Evolutionary conservation across 30 jellyfish, hydroid and myxozoan species (phyloP).

Genomic region (Aurelia aurita): DNA sequence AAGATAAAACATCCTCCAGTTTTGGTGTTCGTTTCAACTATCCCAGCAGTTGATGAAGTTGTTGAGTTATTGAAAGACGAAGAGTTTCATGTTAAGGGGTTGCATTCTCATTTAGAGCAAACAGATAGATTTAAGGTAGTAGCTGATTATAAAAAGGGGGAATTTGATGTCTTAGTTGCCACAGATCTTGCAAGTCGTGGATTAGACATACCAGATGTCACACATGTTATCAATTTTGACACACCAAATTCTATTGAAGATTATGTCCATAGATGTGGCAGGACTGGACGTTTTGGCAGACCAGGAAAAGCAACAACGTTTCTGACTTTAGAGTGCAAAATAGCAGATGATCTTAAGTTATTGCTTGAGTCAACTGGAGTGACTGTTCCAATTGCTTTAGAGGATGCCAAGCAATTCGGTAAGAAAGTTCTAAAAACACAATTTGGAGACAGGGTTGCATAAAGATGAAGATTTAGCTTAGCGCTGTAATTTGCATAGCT

Average conservation of each 20-base stretch:
- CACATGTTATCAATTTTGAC: conserved; percentile 92
- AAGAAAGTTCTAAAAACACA: conserved; percentile 77
- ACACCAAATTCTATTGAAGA: conserved; percentile 87
- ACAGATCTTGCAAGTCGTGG: conserved; percentile 97
- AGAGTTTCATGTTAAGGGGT: conserved; percentile 87
- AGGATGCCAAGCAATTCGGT: conserved; percentile 90
- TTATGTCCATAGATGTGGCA: conserved; percentile 94
- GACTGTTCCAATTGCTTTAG: conserved; percentile 73
- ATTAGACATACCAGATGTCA: conserved; percentile 77
- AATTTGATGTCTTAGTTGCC: conserved; percentile 87
- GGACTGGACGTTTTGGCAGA: conserved; percentile 96
- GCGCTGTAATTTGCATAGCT: no score
- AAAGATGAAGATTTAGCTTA: neutral
- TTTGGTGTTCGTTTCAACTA: conserved; percentile 70
- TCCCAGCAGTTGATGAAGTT: conserved; percentile 66
- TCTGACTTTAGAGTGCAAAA: conserved; percentile 86
- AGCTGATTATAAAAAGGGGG: conserved; percentile 63
- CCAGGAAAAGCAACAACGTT: conserved; percentile 91
- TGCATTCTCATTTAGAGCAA: conserved; percentile 85
- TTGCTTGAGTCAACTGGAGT: conserved; percentile 71
- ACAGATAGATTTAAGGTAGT: conserved; percentile 54
- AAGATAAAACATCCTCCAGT: conserved; percentile 91
- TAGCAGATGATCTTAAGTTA: conserved; percentile 81
- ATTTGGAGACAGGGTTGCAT: conserved; percentile 86
- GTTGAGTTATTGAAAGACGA: conserved; percentile 72